Evolutionary conservation across 1,140 invertebrate genomes (phyloP), one percentile per base, ranked within the genome.

Genomic region (Amyelois transitella): DNA sequence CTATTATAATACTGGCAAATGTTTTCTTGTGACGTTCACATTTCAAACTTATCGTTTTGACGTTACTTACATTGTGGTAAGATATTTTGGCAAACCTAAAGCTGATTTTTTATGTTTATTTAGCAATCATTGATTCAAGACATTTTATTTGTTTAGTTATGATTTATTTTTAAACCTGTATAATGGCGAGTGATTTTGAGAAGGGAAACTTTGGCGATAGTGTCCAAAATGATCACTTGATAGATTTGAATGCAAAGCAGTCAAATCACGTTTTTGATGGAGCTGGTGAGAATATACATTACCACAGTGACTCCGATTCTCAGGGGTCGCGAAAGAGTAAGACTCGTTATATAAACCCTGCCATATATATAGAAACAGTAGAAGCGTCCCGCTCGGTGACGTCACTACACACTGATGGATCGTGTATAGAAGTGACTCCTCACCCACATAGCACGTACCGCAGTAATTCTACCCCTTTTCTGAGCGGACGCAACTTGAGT

Each of bases 311-410:
- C 53, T 81, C 80, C 0, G 84, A 88, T 53, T 88, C 85, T 0
- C 19, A 66, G 6, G 72, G 58, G 0, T 84, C 82, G 5, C 68
- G 69, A 38, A 82, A 82, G 47, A 86, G 77, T 62, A 83, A 81
- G 59, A 81, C 81, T 18, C 75, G 85, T n/a, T 88, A 83, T 49
- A 81, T 88, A 49, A 88, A 88, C 54, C 78, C 85, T 0, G 85
- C 85, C 8, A 88, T 88, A 43, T 85, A 67, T 38, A 73, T 86
- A 0, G 85, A 88, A 50, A 71, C 72, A 17, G 71, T 86, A 0
- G 82, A 87, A 49, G 58, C 77, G 0, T 69, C 75, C 0, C 80
- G 77, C 21, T 88, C 85, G 1, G 77, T 75, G 55, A 85, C 75
- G 5, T 86, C 82, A 32, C 50, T 86, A 21, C 76, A 72, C 5